Evolutionary conservation across 2,113 vertebrate genomes (phyloP).

Genomic region (Amblyornis subalaris): DNA sequence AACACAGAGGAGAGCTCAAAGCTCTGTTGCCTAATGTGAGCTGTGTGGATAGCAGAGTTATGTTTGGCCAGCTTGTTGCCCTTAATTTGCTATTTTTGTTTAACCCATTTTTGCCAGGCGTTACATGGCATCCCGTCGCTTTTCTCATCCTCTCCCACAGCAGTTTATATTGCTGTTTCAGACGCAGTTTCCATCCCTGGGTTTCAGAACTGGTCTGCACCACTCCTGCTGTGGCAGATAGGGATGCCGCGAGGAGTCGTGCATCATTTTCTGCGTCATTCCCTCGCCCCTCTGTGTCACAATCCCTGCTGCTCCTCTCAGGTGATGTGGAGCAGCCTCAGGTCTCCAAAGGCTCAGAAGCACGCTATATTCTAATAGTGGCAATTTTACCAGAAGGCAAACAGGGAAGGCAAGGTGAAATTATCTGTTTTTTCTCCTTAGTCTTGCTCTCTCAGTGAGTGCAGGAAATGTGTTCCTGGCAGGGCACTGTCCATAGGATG

Average conservation of each 20-base stretch:
- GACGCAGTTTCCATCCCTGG: neutral
- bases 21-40: neutral
- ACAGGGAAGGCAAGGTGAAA: neutral
- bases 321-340: neutral
- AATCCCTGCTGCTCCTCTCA: neutral
- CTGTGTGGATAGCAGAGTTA: slow-evolving; percentile 4
- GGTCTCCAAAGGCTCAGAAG: neutral
- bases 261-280: neutral
- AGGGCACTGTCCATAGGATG: neutral
- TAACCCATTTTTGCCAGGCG: slow-evolving; percentile 10
- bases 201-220: neutral
- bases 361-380: neutral
- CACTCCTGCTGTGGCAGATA: neutral
- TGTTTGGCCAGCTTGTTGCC: slow-evolving; percentile 9
- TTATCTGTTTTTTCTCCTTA: neutral
- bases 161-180: neutral
- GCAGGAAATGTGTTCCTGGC: neutral
- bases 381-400: neutral
- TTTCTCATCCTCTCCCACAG: neutral
- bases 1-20: neutral
- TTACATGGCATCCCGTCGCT: neutral
- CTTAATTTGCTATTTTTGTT: slow-evolving; percentile 32
- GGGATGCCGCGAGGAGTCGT: neutral
- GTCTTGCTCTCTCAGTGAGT: neutral
- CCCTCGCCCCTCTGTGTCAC: accelerated